Base-by-base conservation (phyloP, 2,888 invertebrate genomes). In the Timema cristinae region DNA sequence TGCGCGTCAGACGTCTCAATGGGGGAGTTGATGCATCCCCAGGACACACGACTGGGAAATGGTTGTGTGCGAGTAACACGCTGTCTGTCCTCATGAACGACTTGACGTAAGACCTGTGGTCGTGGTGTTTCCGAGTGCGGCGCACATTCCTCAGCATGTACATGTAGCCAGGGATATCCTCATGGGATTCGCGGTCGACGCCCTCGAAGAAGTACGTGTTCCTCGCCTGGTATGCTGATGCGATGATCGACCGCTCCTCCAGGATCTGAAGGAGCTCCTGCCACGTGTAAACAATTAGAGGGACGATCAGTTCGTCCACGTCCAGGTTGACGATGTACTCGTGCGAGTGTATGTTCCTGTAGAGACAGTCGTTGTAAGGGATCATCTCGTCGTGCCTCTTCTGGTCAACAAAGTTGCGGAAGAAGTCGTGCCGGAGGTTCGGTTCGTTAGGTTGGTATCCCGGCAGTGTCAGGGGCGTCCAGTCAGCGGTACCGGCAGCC, bases 291-390 rank as follows among this genome's bases (percentile, higher is more conserved):
- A 85, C 84, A 75, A 84, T 81, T 79, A 87, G 85, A 16, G 92
- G 92, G 70, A 92, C 84, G 72, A 92, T 85, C 67, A 91, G 83
- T 83, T 92, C 92, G 80, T 92, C 92, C 67, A 90, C 84, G 79
- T 92, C 92, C 76, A 91, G 81, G 11, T 91, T 90, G 50, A 91
- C 83, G 32, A 91, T 82, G 52, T 54, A 72, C 32, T 32, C 52
- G 50, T 54, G 54, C 75, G 84, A 84, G 77, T 85, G 82, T 69
- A 91, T 82, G 81, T 90, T 90, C 79, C 90, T 86, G 80, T 92
- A 91, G 73, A 92, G 85, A 79, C 92, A 92, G 80, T 91, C 91
- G 80, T 92, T 92, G 80, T 91, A 92, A 0, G 90, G 87, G 75
- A 92, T 85, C 51, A 92, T 82, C 79, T 92, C 92, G 81, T 91